These are phyloP conservation scores for Lucinisca nassula DNA, from an alignment of 2,888 invertebrate genomes.

Conservation along the genomic window DNA sequence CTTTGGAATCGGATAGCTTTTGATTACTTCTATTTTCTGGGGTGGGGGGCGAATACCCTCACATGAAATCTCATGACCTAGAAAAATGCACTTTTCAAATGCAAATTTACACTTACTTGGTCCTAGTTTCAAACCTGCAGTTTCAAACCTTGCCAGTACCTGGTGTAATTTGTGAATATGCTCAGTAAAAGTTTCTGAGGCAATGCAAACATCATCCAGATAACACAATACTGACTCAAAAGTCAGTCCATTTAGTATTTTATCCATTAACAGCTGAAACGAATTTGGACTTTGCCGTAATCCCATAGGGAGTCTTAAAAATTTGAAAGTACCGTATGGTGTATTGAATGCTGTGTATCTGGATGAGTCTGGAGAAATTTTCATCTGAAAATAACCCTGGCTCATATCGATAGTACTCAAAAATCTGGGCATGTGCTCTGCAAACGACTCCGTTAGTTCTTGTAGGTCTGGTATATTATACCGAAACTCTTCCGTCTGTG, in stretches of 20 bases:
- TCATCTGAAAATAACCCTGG: slow-evolving; percentile 48
- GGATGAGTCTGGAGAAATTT: slow-evolving; percentile 20
- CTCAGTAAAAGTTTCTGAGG: slow-evolving; percentile 40
- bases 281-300: slow-evolving; percentile 39
- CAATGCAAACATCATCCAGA: slow-evolving; percentile 53
- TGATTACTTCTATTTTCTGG: slow-evolving; percentile 40
- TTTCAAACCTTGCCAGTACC: background rate
- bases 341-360: slow-evolving; percentile 37
- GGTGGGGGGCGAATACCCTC: slow-evolving; percentile 52
- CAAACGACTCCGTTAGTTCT: slow-evolving; percentile 46
- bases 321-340: slow-evolving; percentile 38
- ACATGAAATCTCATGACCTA: slow-evolving; percentile 58
- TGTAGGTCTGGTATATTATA: slow-evolving; percentile 43
- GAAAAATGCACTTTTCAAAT: slow-evolving; percentile 38
- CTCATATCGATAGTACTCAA: slow-evolving; percentile 12
- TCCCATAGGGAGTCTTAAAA: slow-evolving; percentile 41
- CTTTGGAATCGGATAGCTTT: slow-evolving; percentile 41
- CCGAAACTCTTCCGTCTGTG: slow-evolving; percentile 30
- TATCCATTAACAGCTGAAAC: slow-evolving; percentile 55
- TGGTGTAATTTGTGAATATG: slow-evolving; percentile 45
- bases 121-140: slow-evolving; percentile 42
- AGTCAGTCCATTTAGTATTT: slow-evolving; percentile 28
- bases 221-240: slow-evolving; percentile 55
- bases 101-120: slow-evolving; percentile 46
- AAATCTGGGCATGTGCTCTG: slow-evolving; percentile 34